Conservation (phyloP, 1,140 invertebrate species). For the Neodiprion fabricii region DNA sequence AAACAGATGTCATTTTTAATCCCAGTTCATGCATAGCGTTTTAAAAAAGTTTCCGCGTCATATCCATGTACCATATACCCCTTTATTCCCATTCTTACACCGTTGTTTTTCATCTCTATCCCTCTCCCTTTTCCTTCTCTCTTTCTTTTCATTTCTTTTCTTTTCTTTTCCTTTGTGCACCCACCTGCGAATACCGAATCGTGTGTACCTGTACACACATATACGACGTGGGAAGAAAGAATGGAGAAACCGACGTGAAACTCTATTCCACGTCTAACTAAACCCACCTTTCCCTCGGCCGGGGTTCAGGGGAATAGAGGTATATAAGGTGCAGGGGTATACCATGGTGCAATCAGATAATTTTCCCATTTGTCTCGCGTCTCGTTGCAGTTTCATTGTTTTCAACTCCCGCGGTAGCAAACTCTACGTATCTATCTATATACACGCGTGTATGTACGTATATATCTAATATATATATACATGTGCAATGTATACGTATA, state of each 20-base stretch:
- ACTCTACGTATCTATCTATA: no score
- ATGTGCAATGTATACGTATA: no score
- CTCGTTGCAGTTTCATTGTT: conserved; percentile 7
- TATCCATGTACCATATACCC: neutral
- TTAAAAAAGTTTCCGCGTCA: no score
- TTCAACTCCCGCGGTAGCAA: neutral
- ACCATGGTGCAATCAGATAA: neutral
- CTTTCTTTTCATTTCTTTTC: conserved; percentile 9
- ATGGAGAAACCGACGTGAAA: conserved; percentile 14
- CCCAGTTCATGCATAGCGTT: no score
- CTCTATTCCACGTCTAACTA: conserved; percentile 12
- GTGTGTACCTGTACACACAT: neutral
- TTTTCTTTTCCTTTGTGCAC: neutral
- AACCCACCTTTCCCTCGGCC: neutral
- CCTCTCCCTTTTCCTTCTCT: conserved; percentile 1
- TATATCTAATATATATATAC: no score
- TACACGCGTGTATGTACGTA: no score
- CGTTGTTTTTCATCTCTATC: neutral
- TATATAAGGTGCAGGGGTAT: conserved; percentile 22
- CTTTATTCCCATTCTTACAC: neutral
- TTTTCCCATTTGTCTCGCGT: conserved; percentile 7
- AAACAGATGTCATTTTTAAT: no score
- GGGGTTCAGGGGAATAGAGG: conserved; percentile 6
- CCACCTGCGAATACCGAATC: conserved; percentile 6
- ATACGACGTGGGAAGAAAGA: conserved; percentile 6